Base-by-base conservation (phyloP, 2,113 vertebrate species). In the Oncorhynchus keta region DNA sequence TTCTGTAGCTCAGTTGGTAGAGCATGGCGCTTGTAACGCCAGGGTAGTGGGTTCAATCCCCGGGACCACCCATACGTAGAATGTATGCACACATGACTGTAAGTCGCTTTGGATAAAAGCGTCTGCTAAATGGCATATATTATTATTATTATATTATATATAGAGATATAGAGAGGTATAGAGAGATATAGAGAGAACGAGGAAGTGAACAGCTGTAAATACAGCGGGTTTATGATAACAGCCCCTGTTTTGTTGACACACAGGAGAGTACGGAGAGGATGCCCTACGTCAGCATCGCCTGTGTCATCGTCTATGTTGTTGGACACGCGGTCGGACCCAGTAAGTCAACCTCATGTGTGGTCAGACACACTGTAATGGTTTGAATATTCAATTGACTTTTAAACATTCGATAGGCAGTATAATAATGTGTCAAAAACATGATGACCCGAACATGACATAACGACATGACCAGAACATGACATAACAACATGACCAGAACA, bases 281-380 rank as follows among this genome's bases (percentile, higher is more conserved):
- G 95, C 93, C 96, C 0, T 96, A 95, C 18, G 0, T 97, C 83
- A 97, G 97, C 93, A 97, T 98, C 2, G 14, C 72, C 68, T 97
- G 94, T 20, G 79, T 98, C 88, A 89, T 98, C 57, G 0, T 85
- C 78, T 99, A 99, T 75, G 85, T 99, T 87, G 90, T 94, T 0
- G 96, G 97, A 62, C 97, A 99, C 0, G 97, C 96, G 59, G 88
- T 96, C 0, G 97, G 97, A 75, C 95, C 97, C 79, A 98, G 97
- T 98, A 80, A 85, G 97, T 95, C 73, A 11, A 55, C 20, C 69
- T 69, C 65, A 32, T 26, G 4, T 26, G 26, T 67, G 24, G 13
- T 67, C 14, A 67, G 14, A 77, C 72, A 71, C 64, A 71, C 64
- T 4, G 8, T 68, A 35, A 20, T 68, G 83, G 74, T 85, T 83